Conservation (phyloP, 2,888 invertebrate genomes). For the Beris morrisii region DNA sequence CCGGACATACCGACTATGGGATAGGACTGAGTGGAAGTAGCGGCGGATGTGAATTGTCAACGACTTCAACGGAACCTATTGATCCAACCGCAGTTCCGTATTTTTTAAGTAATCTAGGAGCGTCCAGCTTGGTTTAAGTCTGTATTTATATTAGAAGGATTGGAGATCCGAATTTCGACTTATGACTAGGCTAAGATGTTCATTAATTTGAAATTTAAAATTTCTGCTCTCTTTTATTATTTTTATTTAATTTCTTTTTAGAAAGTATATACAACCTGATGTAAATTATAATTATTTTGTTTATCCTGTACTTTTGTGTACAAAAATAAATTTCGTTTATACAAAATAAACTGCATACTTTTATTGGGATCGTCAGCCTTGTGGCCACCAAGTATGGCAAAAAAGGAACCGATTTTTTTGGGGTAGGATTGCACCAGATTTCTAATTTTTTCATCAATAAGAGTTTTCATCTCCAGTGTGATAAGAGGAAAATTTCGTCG, state of each 20-base stretch:
- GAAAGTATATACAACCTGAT: not conserved
- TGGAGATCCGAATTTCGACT: no score
- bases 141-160: no score
- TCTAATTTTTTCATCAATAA: no score
- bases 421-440: no score
- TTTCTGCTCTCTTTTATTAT: not conserved
- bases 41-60: slow-evolving; percentile 10
- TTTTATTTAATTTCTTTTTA: not conserved
- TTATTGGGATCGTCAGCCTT: no score
- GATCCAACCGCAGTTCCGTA: slow-evolving; percentile 40
- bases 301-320: slow-evolving; percentile 8
- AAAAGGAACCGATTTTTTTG: no score
- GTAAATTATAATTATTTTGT: slow-evolving; percentile 22
- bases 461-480: no score
- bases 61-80: slow-evolving; percentile 1
- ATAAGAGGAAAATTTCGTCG: no score
- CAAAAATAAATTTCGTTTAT: slow-evolving; percentile 8
- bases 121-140: slow-evolving; percentile 67
- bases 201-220: not conserved
- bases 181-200: no score
- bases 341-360: no score
- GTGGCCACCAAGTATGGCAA: no score
- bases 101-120: slow-evolving; percentile 57
- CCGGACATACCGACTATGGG: slow-evolving; percentile 53
- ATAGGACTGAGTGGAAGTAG: not conserved